A percentile compares a stretch with the other conserved stretches of the same genome.
phyloP scores from a whole-genome alignment of 64 coral and sea anemone species.

The Acropora tenuis region DNA sequence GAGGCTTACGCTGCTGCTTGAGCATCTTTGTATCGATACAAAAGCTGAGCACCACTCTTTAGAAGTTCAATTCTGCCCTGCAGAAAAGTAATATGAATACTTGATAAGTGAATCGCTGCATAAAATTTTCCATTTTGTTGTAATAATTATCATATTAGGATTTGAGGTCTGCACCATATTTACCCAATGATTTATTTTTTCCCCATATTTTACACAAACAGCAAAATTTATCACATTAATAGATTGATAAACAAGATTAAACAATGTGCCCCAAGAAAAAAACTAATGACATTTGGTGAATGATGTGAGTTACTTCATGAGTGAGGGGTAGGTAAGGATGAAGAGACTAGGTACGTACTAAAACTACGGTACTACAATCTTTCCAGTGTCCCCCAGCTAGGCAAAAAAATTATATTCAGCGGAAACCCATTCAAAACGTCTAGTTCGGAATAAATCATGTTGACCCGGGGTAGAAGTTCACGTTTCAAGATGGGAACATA shows the following conservation, averaged over 20 bases:
- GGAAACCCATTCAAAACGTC: background rate
- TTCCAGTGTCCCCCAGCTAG: too few relatives aligned
- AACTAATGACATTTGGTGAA: too few relatives aligned
- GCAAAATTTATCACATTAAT: too few relatives aligned
- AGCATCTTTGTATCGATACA: slow-evolving; percentile 97
- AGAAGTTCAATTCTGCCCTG: slow-evolving; percentile 95
- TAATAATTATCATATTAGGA: background rate
- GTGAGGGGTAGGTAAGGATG: too few relatives aligned
- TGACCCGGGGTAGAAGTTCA: background rate
- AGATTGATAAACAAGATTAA: too few relatives aligned
- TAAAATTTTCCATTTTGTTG: background rate
- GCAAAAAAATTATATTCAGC: background rate
- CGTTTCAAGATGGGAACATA: slow-evolving; percentile 9
- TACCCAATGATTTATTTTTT: too few relatives aligned
- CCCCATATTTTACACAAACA: background rate
- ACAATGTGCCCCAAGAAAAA: too few relatives aligned
- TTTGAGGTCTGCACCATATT: too few relatives aligned
- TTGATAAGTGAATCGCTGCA: background rate
- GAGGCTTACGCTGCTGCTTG: slow-evolving; percentile 84
- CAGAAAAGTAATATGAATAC: background rate
- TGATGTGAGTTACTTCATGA: too few relatives aligned
- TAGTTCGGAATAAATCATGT: background rate
- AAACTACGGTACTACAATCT: too few relatives aligned
- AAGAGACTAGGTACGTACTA: too few relatives aligned
- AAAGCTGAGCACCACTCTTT: slow-evolving; percentile 88